phyloP scores from a whole-genome alignment of 2,888 invertebrate genomes.

The Xestobium rufovillosum region DNA sequence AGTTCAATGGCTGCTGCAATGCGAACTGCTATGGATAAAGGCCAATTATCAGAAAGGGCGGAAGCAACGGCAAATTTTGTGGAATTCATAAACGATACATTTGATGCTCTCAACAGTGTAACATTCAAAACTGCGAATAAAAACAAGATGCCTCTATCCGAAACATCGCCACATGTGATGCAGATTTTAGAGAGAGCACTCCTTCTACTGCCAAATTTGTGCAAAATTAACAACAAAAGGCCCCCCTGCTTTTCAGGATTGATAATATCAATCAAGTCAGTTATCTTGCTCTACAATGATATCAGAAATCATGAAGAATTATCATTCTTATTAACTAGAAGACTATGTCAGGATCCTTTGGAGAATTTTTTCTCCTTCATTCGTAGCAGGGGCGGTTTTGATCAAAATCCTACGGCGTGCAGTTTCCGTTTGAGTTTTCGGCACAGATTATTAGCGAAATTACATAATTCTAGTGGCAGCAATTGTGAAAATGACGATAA shows the following conservation, averaged over 20 bases:
- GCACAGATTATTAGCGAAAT: background rate
- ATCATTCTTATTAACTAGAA: background rate
- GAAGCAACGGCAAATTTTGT: conserved; percentile 1
- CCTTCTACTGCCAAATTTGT: background rate
- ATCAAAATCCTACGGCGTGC: background rate
- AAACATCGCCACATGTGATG: background rate
- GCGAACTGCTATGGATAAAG: conserved; percentile 1
- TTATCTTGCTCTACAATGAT: background rate
- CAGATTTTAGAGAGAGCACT: background rate
- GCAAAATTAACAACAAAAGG: background rate
- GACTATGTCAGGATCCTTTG: conserved; percentile 1
- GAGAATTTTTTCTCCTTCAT: background rate
- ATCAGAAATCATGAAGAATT: background rate
- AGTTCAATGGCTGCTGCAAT: background rate
- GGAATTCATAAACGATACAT: background rate
- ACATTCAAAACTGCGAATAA: background rate
- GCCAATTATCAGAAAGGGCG: background rate
- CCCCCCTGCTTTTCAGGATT: too few relatives aligned
- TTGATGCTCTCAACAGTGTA: conserved; percentile 1
- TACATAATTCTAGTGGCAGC: background rate
- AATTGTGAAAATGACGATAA: background rate
- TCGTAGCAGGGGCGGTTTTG: background rate
- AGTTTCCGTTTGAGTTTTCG: background rate
- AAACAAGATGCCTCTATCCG: background rate
- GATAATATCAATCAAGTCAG: too few relatives aligned